A percentile compares a stretch with the other conserved stretches of the same genome.
Evolutionary conservation across 2,797 vertebrate genomes (phyloP).

Genomic region (Percopsis omiscomaycus): DNA sequence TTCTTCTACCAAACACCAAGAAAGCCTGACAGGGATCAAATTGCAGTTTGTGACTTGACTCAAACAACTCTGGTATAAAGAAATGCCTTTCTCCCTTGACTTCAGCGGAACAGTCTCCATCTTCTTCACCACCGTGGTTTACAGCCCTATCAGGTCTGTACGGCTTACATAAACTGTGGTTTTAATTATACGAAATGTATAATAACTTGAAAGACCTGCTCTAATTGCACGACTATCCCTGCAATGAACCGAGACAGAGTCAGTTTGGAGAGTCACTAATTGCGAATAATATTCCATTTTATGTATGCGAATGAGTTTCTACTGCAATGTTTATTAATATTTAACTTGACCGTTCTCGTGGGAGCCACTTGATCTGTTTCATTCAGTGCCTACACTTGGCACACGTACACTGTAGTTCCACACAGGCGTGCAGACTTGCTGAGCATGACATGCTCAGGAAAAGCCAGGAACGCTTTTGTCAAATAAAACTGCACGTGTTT

Average conservation of each 20-base stretch:
- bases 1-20: background rate
- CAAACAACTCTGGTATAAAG: conserved; percentile 18
- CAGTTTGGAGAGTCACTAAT: conserved; percentile 26
- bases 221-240: conserved; percentile 32
- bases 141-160: conserved; percentile 23
- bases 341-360: conserved; percentile 36
- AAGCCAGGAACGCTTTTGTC: conserved; percentile 33
- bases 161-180: conserved; percentile 26
- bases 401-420: conserved; percentile 18
- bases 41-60: conserved; percentile 19
- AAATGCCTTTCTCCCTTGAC: conserved; percentile 15
- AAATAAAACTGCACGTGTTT: conserved; percentile 39
- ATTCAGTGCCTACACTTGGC: conserved; percentile 21
- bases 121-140: conserved; percentile 21
- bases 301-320: conserved; percentile 33
- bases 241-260: conserved; percentile 31
- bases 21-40: conserved; percentile 14
- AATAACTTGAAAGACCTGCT: conserved; percentile 27
- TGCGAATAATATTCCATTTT: conserved; percentile 41
- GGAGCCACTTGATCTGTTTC: conserved; percentile 27
- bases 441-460: conserved; percentile 31
- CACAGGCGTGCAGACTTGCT: conserved; percentile 6
- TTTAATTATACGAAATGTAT: conserved; percentile 36
- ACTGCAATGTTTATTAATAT: conserved; percentile 43
- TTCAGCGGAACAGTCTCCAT: conserved; percentile 2